Conservation (phyloP, 2,113 vertebrate species). For the Carollia perspicillata region DNA sequence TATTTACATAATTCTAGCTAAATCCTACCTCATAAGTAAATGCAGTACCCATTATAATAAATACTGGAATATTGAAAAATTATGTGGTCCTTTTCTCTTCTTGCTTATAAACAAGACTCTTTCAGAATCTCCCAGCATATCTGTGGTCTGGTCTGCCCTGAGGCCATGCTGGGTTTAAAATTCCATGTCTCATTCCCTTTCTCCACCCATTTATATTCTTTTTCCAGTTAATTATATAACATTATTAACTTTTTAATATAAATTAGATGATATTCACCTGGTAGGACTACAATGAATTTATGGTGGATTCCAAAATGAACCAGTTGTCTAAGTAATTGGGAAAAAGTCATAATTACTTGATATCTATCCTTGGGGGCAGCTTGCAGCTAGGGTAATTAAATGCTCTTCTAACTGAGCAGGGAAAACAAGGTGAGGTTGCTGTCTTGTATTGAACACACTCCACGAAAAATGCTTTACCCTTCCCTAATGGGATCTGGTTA, state of each 20-base stretch:
- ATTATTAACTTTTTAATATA: constrained; percentile 15
- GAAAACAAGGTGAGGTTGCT: constrained; percentile 72
- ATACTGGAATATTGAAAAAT: background rate
- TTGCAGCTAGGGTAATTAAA: constrained; percentile 71
- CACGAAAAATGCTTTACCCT: constrained; percentile 72
- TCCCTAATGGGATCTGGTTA: constrained; percentile 63
- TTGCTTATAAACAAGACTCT: background rate
- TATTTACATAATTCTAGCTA: background rate
- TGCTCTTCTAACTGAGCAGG: constrained; percentile 73
- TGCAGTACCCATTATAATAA: background rate
- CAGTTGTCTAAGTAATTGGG: constrained; percentile 61
- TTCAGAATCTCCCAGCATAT: background rate
- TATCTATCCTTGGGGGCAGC: constrained; percentile 6
- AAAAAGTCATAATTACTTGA: constrained; percentile 62
- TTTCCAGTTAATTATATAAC: background rate
- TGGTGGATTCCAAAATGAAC: background rate
- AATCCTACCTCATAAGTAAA: background rate
- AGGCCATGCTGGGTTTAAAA: background rate
- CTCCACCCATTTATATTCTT: background rate
- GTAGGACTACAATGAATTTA: background rate
- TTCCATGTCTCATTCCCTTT: background rate
- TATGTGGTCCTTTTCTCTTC: background rate
- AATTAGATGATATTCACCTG: background rate
- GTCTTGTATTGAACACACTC: constrained; percentile 71
- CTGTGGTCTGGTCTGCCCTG: background rate